These are phyloP conservation scores for Leptocoma aspasia DNA, from an alignment of 2,113 vertebrate genomes.

Conservation along the genomic window DNA sequence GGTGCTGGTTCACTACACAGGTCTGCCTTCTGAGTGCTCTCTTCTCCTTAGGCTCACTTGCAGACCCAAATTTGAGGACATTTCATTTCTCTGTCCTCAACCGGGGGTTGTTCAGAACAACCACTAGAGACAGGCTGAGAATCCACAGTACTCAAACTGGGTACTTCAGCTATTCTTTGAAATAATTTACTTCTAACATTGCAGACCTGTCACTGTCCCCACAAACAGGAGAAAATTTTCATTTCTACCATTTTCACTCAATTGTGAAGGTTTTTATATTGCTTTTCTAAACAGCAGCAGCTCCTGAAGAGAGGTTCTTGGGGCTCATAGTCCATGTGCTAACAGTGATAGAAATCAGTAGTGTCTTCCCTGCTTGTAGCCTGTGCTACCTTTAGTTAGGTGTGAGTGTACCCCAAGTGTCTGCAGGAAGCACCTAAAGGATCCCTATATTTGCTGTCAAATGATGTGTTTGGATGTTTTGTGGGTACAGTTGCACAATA, in stretches of 20 bases:
- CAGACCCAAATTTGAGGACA: background rate
- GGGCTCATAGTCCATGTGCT: background rate
- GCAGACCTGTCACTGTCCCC: background rate
- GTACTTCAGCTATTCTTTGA: background rate
- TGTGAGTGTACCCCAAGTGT: background rate
- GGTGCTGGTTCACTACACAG: background rate
- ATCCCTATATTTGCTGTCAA: fast-evolving
- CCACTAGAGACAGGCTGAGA: background rate
- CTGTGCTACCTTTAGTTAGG: background rate
- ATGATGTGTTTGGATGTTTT: background rate
- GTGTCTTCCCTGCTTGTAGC: background rate
- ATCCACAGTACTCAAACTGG: background rate
- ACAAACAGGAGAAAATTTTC: background rate
- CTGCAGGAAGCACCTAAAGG: background rate
- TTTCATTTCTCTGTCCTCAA: background rate
- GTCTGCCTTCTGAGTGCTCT: background rate
- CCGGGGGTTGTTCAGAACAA: background rate
- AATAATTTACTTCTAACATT: background rate
- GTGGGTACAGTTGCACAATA: background rate
- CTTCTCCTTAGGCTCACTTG: background rate
- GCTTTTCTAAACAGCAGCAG: background rate
- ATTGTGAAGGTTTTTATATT: background rate
- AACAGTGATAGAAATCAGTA: background rate
- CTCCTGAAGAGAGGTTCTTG: background rate
- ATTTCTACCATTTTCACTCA: background rate